A percentile compares a stretch with the other conserved stretches of the same genome.
Evolutionary conservation across 2,888 invertebrate species (phyloP).

Genomic region (Thera britannica): DNA sequence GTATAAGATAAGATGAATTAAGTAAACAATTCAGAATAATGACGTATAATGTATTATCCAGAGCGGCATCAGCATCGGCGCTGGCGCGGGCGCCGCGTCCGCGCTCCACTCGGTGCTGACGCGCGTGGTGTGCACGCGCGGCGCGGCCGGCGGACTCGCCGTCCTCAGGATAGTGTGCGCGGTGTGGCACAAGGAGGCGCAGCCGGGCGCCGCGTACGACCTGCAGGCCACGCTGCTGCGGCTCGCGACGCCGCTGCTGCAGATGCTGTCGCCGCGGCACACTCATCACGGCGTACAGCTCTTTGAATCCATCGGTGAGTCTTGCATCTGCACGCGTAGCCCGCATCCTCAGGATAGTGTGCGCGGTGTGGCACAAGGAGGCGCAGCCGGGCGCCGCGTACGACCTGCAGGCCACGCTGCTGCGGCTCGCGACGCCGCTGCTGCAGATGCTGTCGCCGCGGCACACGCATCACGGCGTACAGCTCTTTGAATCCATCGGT

Average conservation of each 20-base stretch:
- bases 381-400: slow-evolving; percentile 56
- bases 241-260: slow-evolving; percentile 89
- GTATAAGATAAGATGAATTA: too few species aligned
- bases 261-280: slow-evolving; percentile 87
- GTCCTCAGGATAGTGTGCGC: slow-evolving; percentile 76
- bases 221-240: slow-evolving; percentile 80
- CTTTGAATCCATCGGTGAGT: slow-evolving; percentile 86
- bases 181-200: slow-evolving; percentile 87
- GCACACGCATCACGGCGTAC: slow-evolving; percentile 86
- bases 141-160: slow-evolving; percentile 58
- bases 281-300: slow-evolving; percentile 86
- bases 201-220: slow-evolving; percentile 51
- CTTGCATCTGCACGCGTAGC: slow-evolving; percentile 57
- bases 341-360: slow-evolving; percentile 60
- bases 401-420: slow-evolving; percentile 62
- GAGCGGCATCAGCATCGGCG: slow-evolving; percentile 70
- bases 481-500: slow-evolving; percentile 88
- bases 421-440: slow-evolving; percentile 90
- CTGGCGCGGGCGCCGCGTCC: slow-evolving; percentile 70
- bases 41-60: slow-evolving; percentile 33
- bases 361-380: slow-evolving; percentile 88
- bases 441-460: slow-evolving; percentile 87
- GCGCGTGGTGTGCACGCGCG: slow-evolving; percentile 69
- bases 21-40: too few species aligned
- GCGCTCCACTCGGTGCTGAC: slow-evolving; percentile 67